Percentiles rank a stretch among this genome's conserved stretches.
phyloP scores from a whole-genome alignment of 1,140 invertebrate species.

The Wasmannia auropunctata region DNA sequence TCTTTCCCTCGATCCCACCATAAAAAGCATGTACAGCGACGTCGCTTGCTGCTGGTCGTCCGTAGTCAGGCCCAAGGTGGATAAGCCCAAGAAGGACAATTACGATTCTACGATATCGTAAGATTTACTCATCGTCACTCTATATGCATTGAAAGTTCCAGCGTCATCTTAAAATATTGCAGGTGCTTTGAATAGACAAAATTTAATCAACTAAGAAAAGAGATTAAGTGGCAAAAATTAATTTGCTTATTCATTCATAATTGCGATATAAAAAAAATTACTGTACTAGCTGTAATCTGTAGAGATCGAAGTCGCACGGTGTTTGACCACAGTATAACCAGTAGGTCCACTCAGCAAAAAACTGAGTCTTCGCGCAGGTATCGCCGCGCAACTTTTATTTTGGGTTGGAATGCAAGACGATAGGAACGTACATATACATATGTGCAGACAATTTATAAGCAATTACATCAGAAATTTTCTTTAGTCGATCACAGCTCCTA shows the following conservation, averaged over 20 bases:
- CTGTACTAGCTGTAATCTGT: no score
- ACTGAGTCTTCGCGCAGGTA: no score
- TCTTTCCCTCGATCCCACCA: conserved; percentile 75
- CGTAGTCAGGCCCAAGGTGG: conserved; percentile 79
- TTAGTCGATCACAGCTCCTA: no score
- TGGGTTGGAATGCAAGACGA: no score
- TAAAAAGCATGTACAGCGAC: conserved; percentile 71
- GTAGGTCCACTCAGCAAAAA: no score
- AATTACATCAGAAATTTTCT: no score
- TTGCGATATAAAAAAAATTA: neutral
- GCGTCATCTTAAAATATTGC: neutral
- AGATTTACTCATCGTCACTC: conserved; percentile 60
- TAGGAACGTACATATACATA: no score
- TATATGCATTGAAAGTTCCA: neutral
- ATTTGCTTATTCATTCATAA: neutral
- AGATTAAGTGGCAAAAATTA: neutral
- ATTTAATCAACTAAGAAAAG: neutral
- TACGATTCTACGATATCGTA: conserved; percentile 85
- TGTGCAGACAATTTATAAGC: no score
- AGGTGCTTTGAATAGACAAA: neutral
- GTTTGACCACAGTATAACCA: no score
- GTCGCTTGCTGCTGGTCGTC: conserved; percentile 86
- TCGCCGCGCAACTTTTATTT: no score
- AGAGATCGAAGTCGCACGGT: neutral
- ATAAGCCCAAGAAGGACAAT: conserved; percentile 69